Conservation (phyloP, 2,113 vertebrate genomes). For the Amazona vittata region DNA sequence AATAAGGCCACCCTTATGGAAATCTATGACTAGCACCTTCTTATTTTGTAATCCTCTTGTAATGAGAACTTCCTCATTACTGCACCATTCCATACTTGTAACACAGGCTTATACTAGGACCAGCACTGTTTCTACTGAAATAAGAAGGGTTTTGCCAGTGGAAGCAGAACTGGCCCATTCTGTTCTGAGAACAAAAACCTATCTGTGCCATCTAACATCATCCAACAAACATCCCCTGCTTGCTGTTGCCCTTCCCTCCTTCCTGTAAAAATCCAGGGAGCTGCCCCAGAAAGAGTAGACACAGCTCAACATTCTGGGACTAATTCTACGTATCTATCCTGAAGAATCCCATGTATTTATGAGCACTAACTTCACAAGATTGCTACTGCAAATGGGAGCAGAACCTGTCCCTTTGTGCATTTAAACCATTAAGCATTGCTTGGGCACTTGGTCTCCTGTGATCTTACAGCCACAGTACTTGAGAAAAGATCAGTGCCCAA, state of each 20-base stretch:
- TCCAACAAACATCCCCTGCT: background rate
- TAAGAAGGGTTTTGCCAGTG: background rate
- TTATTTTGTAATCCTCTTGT: conserved; percentile 61
- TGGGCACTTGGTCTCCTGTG: background rate
- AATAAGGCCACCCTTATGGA: conserved; percentile 52
- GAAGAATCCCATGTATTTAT: background rate
- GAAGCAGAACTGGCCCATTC: background rate
- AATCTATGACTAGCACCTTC: conserved; percentile 54
- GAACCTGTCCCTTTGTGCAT: background rate
- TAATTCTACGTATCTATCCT: background rate
- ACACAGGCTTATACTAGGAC: background rate
- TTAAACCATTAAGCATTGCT: background rate
- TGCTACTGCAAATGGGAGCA: background rate
- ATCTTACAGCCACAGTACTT: background rate
- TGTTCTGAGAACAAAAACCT: background rate
- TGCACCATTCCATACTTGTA: background rate
- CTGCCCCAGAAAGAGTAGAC: background rate
- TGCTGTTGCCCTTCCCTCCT: background rate
- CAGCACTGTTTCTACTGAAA: background rate
- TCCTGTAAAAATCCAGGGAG: background rate
- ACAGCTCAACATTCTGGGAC: background rate
- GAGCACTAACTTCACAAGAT: background rate
- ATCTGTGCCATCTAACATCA: background rate
- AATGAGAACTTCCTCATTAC: conserved; percentile 35
- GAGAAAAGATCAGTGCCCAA: background rate